Percentiles rank a stretch among this genome's conserved stretches.
Evolutionary conservation across 2,797 vertebrate species (phyloP).

Genomic region (Sebastiscus albofasciatus): DNA sequence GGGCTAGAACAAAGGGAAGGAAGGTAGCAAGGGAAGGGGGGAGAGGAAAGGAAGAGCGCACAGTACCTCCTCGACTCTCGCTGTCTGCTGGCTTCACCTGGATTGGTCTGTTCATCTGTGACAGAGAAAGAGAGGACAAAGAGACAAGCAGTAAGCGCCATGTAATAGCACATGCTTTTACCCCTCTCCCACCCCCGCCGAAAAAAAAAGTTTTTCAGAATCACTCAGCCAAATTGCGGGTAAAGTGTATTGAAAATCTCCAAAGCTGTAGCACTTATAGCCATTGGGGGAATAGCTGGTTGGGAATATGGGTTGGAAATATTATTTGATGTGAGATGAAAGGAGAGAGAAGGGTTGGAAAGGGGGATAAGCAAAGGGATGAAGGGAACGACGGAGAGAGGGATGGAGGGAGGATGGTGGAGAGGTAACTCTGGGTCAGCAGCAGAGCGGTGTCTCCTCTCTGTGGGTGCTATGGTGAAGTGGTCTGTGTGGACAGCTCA

Average conservation of each 20-base stretch:
- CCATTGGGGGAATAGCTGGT: conserved; percentile 68
- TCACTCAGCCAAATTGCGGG: conserved; percentile 71
- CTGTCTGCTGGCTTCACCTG: conserved; percentile 99
- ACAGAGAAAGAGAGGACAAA: conserved; percentile 31
- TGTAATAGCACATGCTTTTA: conserved; percentile 38
- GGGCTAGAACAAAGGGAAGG: conserved; percentile 47
- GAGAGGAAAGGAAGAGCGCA: conserved; percentile 43
- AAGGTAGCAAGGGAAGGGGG: conserved; percentile 8
- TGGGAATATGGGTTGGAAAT: conserved; percentile 74
- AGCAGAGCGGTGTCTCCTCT: conserved; percentile 33
- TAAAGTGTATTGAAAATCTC: conserved; percentile 74
- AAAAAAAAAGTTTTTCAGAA: conserved; percentile 41
- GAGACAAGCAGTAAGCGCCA: conserved; percentile 43
- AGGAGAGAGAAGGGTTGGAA: conserved; percentile 65
- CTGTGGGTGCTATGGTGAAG: conserved; percentile 2
- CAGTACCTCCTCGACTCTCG: conserved; percentile 97
- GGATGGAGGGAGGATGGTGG: conserved; percentile 36
- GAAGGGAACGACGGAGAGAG: conserved; percentile 51
- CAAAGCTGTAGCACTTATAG: conserved; percentile 72
- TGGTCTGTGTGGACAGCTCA: conserved; percentile 16
- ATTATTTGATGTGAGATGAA: conserved; percentile 85
- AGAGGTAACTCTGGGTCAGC: conserved; percentile 61
- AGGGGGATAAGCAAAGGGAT: conserved; percentile 61
- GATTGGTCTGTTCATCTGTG: conserved; percentile 99
- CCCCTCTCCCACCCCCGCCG: no score